Evolutionary conservation across 2,888 invertebrate genomes (phyloP).

Genomic region (Cylloceria caligata): DNA sequence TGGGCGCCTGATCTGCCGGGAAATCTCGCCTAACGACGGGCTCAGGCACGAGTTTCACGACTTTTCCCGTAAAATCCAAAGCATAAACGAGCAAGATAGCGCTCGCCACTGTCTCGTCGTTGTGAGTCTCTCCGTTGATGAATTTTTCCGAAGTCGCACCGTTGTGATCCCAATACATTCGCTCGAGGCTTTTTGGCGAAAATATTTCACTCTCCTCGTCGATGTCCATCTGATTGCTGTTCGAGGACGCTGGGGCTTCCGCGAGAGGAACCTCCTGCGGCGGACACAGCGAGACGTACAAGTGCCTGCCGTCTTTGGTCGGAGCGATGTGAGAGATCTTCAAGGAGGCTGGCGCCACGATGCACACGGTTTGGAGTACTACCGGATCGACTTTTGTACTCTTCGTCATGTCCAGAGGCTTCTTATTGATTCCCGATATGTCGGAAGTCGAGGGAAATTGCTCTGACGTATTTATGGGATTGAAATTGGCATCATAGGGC

Average conservation of each 20-base stretch:
- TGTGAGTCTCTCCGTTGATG: constrained; percentile 86
- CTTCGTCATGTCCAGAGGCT: constrained; percentile 77
- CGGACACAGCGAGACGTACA: constrained; percentile 80
- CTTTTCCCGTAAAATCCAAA: constrained; percentile 85
- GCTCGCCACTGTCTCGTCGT: constrained; percentile 72
- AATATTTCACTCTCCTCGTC: constrained; percentile 82
- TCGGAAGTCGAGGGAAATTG: constrained; percentile 82
- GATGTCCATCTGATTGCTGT: constrained; percentile 82
- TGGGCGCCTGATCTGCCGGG: constrained; percentile 88
- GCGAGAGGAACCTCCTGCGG: constrained; percentile 58
- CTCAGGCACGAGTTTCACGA: constrained; percentile 86
- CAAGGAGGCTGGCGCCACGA: constrained; percentile 79
- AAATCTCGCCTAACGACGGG: constrained; percentile 88
- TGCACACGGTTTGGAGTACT: constrained; percentile 79
- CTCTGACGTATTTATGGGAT: constrained; percentile 78
- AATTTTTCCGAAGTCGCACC: constrained; percentile 86
- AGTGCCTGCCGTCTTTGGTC: constrained; percentile 79
- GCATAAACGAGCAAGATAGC: constrained; percentile 87
- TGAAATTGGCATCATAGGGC: constrained; percentile 80
- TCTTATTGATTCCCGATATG: constrained; percentile 77
- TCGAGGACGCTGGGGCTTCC: constrained; percentile 80
- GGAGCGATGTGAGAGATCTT: constrained; percentile 78
- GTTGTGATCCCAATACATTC: constrained; percentile 87
- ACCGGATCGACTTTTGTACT: constrained; percentile 79
- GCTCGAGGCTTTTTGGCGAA: constrained; percentile 81